Evolutionary conservation across 53 echinoderm and acorn worm genomes (phyloP), one percentile per base, ranked within the genome.

Genomic region (Zoroaster sp.): DNA sequence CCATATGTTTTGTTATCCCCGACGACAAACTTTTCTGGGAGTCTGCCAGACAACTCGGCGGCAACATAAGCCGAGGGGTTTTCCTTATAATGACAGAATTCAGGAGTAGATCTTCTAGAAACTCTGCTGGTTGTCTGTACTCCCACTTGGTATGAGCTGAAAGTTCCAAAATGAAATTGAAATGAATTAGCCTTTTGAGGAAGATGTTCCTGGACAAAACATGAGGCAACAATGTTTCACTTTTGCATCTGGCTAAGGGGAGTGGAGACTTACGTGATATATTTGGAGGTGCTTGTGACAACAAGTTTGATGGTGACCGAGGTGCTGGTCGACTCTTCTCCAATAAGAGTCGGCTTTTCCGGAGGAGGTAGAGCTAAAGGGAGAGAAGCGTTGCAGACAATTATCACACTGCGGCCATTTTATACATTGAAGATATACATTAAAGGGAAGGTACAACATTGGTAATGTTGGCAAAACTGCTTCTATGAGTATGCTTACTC

Each of bases 1-100:
- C 51, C 49, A 9, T 49, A 49, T 14, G 31, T 31, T 6, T 79
- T 30, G 33, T 44, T 44, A 52, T 79, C 79, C 12, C 79, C 79
- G 1, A 55, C 79, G n/a, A 79, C 53, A 79, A 79, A 79, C 35
- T 13, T 53, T 53, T 79, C 59, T 33, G 79, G 79, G 1, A 79
- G 59, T 12, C 53, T 32, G 13, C 20, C 52, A 34, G 32, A 1
- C 20, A 79, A 53, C 52, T 79, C 79, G 15, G 79, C 79, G 13
- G 79, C 53, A 20, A 79, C 35, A 31, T 79, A 79, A 31, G 47
- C 14, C 5, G 70, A 33, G 17, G 70, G 70, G 34, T 70, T 36
- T 5, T 70, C 70, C 15, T 5, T 36, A 33, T 70, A 70, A 33
- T 70, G 70, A 17, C 37, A 17, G 34, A 70, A 70, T 30, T 9